A percentile compares a stretch with the other conserved stretches of the same genome.
These are phyloP conservation scores for Onychomys leucogaster DNA, from an alignment of 2,797 vertebrate genomes.

Conservation along the genomic window DNA sequence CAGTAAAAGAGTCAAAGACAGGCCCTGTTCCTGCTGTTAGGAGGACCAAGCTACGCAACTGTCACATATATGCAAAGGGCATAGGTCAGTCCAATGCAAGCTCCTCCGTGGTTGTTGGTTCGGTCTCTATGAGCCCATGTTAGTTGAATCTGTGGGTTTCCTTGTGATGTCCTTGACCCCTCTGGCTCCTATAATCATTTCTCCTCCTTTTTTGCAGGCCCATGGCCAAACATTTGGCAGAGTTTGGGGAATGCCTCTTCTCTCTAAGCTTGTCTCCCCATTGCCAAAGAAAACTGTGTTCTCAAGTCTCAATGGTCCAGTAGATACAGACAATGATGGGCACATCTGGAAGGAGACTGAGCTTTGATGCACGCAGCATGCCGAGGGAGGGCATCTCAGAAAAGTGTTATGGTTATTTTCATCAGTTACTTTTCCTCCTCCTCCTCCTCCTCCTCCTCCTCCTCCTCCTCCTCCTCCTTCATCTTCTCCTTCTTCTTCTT, in stretches of 20 bases:
- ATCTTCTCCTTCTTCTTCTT: neutral
- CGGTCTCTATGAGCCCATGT: neutral
- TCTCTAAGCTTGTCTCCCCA: neutral
- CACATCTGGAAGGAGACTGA: neutral
- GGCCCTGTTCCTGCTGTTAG: neutral
- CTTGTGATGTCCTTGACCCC: neutral
- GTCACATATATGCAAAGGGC: neutral
- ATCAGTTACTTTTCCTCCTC: neutral
- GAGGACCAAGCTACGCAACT: neutral
- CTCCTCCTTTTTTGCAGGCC: neutral
- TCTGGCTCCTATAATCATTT: neutral
- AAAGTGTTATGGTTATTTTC: neutral
- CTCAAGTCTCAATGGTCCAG: neutral
- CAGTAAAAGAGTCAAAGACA: neutral
- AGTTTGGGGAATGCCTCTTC: neutral
- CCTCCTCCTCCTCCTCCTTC: too few species aligned
- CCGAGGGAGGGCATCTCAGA: neutral
- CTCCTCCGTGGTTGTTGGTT: neutral
- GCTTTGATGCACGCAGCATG: neutral
- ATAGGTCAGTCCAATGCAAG: neutral
- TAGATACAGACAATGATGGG: neutral
- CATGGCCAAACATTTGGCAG: neutral
- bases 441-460: too few species aligned
- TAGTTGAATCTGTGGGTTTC: neutral
- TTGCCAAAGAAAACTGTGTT: constrained; percentile 2